phyloP scores from a whole-genome alignment of 2,888 invertebrate species.

The Tinea semifulvella region DNA sequence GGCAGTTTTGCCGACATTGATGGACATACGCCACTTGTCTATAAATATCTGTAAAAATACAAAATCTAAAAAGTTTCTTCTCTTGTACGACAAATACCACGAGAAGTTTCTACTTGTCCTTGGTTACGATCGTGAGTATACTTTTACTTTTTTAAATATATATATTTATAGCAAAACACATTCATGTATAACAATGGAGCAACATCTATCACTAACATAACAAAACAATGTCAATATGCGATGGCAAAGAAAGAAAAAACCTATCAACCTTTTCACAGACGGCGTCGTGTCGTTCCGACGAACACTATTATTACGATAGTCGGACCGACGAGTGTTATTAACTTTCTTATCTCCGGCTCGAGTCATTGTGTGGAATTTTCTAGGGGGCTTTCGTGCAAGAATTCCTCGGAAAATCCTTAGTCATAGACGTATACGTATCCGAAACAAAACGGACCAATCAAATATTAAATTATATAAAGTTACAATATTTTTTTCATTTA shows the following conservation, averaged over 20 bases:
- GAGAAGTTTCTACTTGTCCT: no score
- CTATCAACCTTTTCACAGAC: slow-evolving; percentile 14
- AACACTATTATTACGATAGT: slow-evolving; percentile 16
- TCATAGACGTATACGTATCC: no score
- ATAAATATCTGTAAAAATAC: no score
- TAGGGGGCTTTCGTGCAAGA: slow-evolving; percentile 33
- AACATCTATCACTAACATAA: slow-evolving; percentile 10
- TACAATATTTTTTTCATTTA: no score
- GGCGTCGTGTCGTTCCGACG: slow-evolving; percentile 9
- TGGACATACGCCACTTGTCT: no score
- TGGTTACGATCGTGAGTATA: no score
- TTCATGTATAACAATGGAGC: background rate
- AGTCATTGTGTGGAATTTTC: slow-evolving; percentile 26
- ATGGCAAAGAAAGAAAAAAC: slow-evolving; percentile 10
- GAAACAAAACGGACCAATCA: no score
- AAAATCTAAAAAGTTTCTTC: no score
- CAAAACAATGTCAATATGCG: slow-evolving; percentile 11
- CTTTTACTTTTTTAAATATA: no score
- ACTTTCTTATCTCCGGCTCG: slow-evolving; percentile 29
- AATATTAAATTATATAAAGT: no score
- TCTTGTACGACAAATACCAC: no score
- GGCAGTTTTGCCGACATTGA: no score
- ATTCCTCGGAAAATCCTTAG: slow-evolving; percentile 28
- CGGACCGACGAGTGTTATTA: slow-evolving; percentile 23
- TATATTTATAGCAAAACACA: background rate